These are phyloP conservation scores for Xenopus petersii DNA, from an alignment of 2,797 vertebrate genomes.

Conservation along the genomic window DNA sequence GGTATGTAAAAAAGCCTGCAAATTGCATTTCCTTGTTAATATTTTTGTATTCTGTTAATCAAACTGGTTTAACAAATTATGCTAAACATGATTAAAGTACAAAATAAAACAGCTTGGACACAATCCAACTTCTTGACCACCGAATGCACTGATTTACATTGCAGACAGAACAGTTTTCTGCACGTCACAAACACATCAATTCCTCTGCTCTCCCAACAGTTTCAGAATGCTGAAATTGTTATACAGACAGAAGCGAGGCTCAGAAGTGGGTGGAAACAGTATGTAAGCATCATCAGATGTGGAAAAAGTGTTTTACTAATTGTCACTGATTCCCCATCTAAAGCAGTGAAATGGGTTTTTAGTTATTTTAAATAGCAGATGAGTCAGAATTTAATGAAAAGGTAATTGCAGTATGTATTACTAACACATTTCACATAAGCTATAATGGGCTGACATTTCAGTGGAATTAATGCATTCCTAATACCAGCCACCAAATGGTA, in stretches of 20 bases:
- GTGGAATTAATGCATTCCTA: constrained; percentile 37
- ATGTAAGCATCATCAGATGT: constrained; percentile 36
- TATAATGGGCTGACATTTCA: constrained; percentile 46
- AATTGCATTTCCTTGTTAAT: too few species aligned
- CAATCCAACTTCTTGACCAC: too few species aligned
- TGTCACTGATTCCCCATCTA: constrained; percentile 25
- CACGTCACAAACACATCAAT: not conserved
- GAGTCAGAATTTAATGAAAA: constrained; percentile 49
- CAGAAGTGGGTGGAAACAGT: constrained; percentile 19
- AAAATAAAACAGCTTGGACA: too few species aligned
- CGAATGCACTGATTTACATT: not conserved
- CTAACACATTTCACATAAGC: constrained; percentile 39
- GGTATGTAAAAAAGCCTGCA: too few species aligned
- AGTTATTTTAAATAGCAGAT: constrained; percentile 48
- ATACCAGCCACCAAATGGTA: constrained; percentile 24
- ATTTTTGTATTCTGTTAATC: too few species aligned
- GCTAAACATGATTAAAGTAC: too few species aligned
- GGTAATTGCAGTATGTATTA: constrained; percentile 48
- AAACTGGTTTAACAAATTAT: too few species aligned
- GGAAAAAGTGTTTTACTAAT: constrained; percentile 33
- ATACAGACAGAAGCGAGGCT: constrained; percentile 5
- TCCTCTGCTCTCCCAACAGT: constrained; percentile 1
- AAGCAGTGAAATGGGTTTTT: constrained; percentile 46
- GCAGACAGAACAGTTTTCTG: not conserved
- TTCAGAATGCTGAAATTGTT: constrained; percentile 3